These are phyloP conservation scores for Struthio camelus DNA, from an alignment of 2,113 vertebrate species.

Conservation along the genomic window DNA sequence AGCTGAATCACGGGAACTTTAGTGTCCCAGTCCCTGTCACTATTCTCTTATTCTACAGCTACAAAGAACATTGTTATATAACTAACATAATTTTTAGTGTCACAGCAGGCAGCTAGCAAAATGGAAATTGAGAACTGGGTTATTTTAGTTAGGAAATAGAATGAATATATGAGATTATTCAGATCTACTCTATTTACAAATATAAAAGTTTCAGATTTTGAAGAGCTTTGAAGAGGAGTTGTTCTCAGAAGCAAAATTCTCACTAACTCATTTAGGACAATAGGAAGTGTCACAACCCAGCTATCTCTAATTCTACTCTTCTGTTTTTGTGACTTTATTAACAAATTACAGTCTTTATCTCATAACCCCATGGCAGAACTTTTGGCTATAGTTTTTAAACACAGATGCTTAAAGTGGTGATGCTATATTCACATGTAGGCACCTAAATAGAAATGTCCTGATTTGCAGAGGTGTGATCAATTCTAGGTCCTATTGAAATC, in stretches of 20 bases:
- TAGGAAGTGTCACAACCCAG: not conserved
- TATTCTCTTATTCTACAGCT: conserved; percentile 44
- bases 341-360: not conserved
- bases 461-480: conserved; percentile 43
- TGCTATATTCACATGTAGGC: accelerated
- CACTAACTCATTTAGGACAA: not conserved
- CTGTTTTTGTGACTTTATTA: not conserved
- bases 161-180: not conserved
- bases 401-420: not conserved
- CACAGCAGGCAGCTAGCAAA: conserved; percentile 47
- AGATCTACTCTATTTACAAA: conserved; percentile 27
- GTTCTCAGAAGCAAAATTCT: not conserved
- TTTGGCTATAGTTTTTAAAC: not conserved
- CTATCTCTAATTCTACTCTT: not conserved
- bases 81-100: conserved; percentile 62
- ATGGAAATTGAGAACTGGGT: conserved; percentile 51
- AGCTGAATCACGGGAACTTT: conserved; percentile 31
- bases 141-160: conserved; percentile 41
- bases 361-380: not conserved
- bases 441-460: conserved; percentile 14
- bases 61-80: conserved; percentile 51
- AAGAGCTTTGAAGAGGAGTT: not conserved
- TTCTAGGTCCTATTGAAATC: conserved; percentile 47
- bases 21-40: conserved; percentile 29
- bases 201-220: not conserved